Base-by-base conservation (phyloP, 2,113 vertebrate species). In the Triplophysa dalaica region DNA sequence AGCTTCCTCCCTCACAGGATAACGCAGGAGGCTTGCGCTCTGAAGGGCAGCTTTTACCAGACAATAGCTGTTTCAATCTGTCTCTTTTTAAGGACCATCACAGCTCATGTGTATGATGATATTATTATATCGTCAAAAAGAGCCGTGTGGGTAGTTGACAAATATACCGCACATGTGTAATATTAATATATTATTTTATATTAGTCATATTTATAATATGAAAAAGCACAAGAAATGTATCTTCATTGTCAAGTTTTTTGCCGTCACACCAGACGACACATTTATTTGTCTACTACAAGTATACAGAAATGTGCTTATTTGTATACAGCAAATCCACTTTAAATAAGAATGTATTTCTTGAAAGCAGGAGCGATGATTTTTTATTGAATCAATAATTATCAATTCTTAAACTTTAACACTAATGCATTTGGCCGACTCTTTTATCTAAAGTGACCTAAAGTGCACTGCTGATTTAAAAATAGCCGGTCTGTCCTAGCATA, bases 1-100 rank as follows among this genome's bases (percentile, higher is more conserved):
- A 95, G 94, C 91, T 92, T 82, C 69, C 78, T 65, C 66, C 77
- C 58, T 74, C 56, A 67, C 77, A 86, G 90, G 88, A 87, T 84
- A 90, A 90, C 89, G 75, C 89, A 91, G 90, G 91, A 17, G 43
- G 62, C 62, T 76, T 21, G 58, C 11, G 14, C 58, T 75, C 16
- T 63, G 58, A 75, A 75, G 21, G 58, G 21, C 58, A 48, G 72
- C 58, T 61, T 75, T 75, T 24, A 19, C 2, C 60, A 63, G 41
- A 75, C 58, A 75, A 63, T 75, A 22, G 60, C 41, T 62, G 43
- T 22, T 75, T 75, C 41, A 48, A 16, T 75, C 72, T 48, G 58
- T 48, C 58, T 75, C 22, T 24, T 75, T 61, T 60, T 13, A 61
- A 62, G 9, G 56, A 9, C 70, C n/a, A 10, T 45, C n/a, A 75